A percentile compares a stretch with the other conserved stretches of the same genome.
Evolutionary conservation across 2,888 invertebrate genomes (phyloP).

Genomic region (Drosophila macrospina): DNA sequence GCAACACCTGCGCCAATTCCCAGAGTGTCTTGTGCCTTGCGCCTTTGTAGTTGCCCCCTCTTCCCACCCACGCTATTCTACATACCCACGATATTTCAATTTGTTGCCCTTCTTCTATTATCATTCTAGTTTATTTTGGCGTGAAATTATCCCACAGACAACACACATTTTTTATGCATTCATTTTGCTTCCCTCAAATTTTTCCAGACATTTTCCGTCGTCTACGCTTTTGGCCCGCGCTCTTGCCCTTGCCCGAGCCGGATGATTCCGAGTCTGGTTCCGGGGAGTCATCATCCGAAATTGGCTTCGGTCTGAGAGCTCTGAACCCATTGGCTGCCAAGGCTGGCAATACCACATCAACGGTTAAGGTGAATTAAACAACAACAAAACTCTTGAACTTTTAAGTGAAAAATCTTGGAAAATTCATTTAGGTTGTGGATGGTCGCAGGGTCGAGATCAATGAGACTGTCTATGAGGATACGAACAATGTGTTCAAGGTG

Average conservation of each 20-base stretch:
- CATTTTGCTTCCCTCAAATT: neutral
- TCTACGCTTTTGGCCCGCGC: slow-evolving; percentile 80
- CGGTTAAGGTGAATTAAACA: slow-evolving; percentile 82
- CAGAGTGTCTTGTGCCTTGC: slow-evolving; percentile 45
- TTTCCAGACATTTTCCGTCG: slow-evolving; percentile 83
- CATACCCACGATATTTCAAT: slow-evolving; percentile 17
- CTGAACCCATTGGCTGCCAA: slow-evolving; percentile 60
- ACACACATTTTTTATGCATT: slow-evolving; percentile 41
- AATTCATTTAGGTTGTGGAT: slow-evolving; percentile 85
- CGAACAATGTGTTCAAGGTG: slow-evolving; percentile 85
- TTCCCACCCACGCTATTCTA: neutral
- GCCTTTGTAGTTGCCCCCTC: slow-evolving; percentile 30
- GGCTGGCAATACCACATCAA: slow-evolving; percentile 84
- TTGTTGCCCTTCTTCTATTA: slow-evolving; percentile 29
- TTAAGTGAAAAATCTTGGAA: too few species aligned
- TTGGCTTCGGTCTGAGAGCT: slow-evolving; percentile 51
- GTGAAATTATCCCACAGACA: slow-evolving; percentile 66
- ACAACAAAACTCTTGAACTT: too few species aligned
- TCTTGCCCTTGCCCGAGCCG: too few species aligned
- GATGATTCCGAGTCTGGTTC: slow-evolving; percentile 49
- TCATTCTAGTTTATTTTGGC: slow-evolving; percentile 49
- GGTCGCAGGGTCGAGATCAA: slow-evolving; percentile 87
- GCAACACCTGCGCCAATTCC: slow-evolving; percentile 81
- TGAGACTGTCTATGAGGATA: slow-evolving; percentile 86
- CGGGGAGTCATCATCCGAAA: slow-evolving; percentile 44